Evolutionary conservation across 2,113 vertebrate genomes (phyloP).

Genomic region (Gopherus evgoodei): DNA sequence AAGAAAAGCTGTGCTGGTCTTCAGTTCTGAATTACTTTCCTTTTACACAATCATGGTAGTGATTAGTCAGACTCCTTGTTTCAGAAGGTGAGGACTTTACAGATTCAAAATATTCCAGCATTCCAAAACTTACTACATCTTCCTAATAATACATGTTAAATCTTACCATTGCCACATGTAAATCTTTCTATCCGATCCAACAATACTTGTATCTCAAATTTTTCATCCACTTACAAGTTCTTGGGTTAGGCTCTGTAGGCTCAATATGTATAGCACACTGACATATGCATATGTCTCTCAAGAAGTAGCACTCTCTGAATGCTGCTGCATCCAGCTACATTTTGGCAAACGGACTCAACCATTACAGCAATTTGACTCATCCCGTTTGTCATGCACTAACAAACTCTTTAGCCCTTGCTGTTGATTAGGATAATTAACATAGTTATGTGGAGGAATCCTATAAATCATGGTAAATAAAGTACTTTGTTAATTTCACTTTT

Average conservation of each 20-base stretch:
- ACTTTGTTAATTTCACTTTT: background rate
- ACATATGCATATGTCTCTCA: background rate
- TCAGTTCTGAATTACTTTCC: background rate
- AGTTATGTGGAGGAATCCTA: background rate
- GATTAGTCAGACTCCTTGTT: background rate
- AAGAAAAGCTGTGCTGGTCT: background rate
- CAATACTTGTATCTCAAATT: rapidly evolving
- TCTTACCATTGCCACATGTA: background rate
- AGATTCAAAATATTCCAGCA: background rate
- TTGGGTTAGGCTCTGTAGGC: background rate
- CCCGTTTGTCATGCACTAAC: background rate
- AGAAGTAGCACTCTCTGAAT: background rate
- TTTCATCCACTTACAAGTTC: background rate
- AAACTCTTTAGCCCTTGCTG: background rate
- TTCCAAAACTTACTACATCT: background rate
- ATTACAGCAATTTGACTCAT: background rate
- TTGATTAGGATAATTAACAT: background rate
- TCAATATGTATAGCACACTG: background rate
- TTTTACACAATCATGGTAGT: background rate
- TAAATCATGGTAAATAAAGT: background rate
- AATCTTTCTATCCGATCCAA: background rate
- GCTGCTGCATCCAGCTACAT: background rate
- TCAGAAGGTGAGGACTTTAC: background rate
- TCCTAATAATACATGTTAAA: background rate
- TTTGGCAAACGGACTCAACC: background rate